These are phyloP conservation scores for Panzeria rudis DNA, from an alignment of 2,888 invertebrate genomes.

Conservation along the genomic window DNA sequence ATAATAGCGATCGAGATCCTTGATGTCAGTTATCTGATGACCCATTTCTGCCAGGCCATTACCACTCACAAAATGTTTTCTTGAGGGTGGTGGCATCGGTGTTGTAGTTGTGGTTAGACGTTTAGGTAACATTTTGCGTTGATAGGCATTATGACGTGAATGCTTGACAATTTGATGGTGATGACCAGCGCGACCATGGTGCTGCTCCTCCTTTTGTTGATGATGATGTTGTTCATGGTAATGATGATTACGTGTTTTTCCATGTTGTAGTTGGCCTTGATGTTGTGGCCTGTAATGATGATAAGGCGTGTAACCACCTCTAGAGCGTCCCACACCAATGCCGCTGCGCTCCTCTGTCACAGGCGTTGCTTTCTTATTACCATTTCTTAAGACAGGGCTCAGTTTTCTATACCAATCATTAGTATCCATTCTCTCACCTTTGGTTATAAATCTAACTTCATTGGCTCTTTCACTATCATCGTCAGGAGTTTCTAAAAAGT, in stretches of 20 bases:
- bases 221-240: slow-evolving; percentile 66
- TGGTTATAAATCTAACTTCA: slow-evolving; percentile 68
- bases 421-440: slow-evolving; percentile 73
- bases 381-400: slow-evolving; percentile 78
- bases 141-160: slow-evolving; percentile 72
- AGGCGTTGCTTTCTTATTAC: slow-evolving; percentile 72
- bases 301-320: slow-evolving; percentile 59
- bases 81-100: slow-evolving; percentile 67
- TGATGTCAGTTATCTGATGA: slow-evolving; percentile 80
- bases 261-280: slow-evolving; percentile 26
- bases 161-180: slow-evolving; percentile 59
- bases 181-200: slow-evolving; percentile 56
- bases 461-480: slow-evolving; percentile 70
- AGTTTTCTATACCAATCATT: slow-evolving; percentile 79
- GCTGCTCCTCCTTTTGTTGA: slow-evolving; percentile 48
- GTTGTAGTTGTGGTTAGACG: slow-evolving; percentile 41
- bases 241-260: slow-evolving; percentile 48
- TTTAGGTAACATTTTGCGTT: slow-evolving; percentile 71
- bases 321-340: slow-evolving; percentile 15
- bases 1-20: slow-evolving; percentile 81
- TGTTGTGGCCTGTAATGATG: slow-evolving; percentile 41
- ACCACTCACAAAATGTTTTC: slow-evolving; percentile 28
- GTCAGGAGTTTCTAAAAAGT: slow-evolving; percentile 78
- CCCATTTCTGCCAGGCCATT: slow-evolving; percentile 75
- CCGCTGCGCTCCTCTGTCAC: slow-evolving; percentile 23